Evolutionary conservation across 2,888 invertebrate genomes (phyloP), one percentile per base, ranked within the genome.

Genomic region (Vesta saturnalis): DNA sequence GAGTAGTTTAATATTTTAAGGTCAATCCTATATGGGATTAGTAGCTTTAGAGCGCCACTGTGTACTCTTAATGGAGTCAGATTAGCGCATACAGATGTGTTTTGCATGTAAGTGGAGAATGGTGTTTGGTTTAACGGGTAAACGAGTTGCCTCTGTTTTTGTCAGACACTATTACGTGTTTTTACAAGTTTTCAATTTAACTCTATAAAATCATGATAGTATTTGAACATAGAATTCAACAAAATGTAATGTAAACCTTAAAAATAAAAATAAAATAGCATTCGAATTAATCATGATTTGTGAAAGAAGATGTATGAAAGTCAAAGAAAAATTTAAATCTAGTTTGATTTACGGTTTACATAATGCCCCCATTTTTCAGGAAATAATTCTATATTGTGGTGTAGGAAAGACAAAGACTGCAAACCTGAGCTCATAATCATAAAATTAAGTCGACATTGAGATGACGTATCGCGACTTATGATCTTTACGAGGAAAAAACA

Each of bases 21-120:
- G 71, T 71, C 71, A 68, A 65, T 68, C 39, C 63, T 30, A 72
- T 66, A 70, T 65, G 70, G 75, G 75, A 76, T 77, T 77, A 77
- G 73, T n/a, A 39, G 39, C 39, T 72, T 69, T 70, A 70, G 75
- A 76, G 76, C 74, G 72, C 76, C 76, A 74, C 72, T 76, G 77
- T 80, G 79, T 80, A 79, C 80, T 81, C 81, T 81, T 82, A 83
- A 83, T 83, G 83, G 83, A 82, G 79, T 78, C 81, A 83, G 84
- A 83, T 84, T 84, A 83, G 82, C 79, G 79, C 79, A 78, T 79
- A 81, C 80, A 81, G 80, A 82, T 83, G 82, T 82, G 82, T 81
- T 81, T 79, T 81, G 81, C 82, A 83, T 83, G 83, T 83, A 83
- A 84, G 84, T 84, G 83, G 83, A 83, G 81, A 84, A 83, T 80